phyloP scores from a whole-genome alignment of 2,113 vertebrate genomes.

The Apteryx owenii region DNA sequence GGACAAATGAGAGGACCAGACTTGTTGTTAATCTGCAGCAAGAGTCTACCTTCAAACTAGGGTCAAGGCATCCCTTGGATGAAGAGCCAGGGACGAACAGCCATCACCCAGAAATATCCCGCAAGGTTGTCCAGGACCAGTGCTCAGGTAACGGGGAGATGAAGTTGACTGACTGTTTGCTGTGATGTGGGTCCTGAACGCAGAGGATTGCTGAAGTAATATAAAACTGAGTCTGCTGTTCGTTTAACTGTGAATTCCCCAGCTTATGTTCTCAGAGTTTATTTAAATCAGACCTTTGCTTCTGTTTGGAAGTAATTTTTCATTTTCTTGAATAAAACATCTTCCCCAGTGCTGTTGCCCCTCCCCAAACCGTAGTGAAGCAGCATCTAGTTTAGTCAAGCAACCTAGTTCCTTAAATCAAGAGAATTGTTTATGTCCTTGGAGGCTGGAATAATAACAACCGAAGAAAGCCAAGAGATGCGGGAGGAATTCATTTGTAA shows the following conservation, averaged over 20 bases:
- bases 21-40: not conserved
- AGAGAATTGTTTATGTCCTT: constrained; percentile 26
- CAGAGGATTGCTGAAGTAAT: not conserved
- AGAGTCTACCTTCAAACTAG: not conserved
- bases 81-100: not conserved
- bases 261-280: not conserved
- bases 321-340: constrained; percentile 52
- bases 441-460: constrained; percentile 5
- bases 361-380: constrained; percentile 5
- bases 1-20: not conserved
- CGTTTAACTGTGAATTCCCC: not conserved
- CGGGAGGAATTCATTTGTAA: constrained; percentile 22
- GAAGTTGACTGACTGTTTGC: not conserved
- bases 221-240: not conserved
- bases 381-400: not conserved
- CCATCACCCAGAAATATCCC: not conserved
- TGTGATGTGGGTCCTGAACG: not conserved
- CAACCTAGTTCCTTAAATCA: constrained; percentile 9
- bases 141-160: not conserved
- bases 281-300: constrained; percentile 15
- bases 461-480: not conserved
- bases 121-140: not conserved
- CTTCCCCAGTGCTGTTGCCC: not conserved
- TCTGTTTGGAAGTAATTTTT: constrained; percentile 31
- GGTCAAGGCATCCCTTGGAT: not conserved